Percentiles rank a stretch among this genome's conserved stretches.
phyloP scores from a whole-genome alignment of 2,888 invertebrate species.

The Oscheius onirici region DNA sequence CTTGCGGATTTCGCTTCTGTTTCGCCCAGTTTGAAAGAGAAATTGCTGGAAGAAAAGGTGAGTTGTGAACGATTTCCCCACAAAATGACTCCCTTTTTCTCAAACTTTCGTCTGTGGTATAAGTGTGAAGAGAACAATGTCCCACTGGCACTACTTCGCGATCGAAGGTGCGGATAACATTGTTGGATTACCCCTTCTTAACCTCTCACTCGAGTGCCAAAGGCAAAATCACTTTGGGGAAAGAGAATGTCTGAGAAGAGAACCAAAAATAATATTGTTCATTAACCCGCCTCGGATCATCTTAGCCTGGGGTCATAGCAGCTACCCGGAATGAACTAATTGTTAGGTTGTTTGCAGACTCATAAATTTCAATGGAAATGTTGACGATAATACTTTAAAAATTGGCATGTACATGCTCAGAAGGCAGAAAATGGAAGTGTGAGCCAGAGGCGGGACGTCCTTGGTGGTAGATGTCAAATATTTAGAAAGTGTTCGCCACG shows the following conservation, averaged over 20 bases:
- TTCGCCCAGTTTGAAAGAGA: background rate
- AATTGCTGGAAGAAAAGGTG: constrained; percentile 16
- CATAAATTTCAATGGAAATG: background rate
- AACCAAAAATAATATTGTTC: background rate
- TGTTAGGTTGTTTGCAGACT: background rate
- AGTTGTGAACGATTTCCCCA: constrained; percentile 11
- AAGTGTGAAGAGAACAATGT: background rate
- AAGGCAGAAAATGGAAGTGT: background rate
- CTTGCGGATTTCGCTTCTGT: background rate
- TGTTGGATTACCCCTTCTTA: constrained; percentile 10
- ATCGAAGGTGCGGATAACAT: background rate
- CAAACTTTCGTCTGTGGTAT: background rate
- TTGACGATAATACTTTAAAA: background rate
- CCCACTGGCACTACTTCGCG: background rate
- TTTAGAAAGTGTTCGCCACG: constrained; percentile 28
- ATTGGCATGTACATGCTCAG: background rate
- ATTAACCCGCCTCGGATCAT: too few species aligned
- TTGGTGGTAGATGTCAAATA: constrained; percentile 33
- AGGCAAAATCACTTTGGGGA: background rate
- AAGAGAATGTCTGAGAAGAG: background rate
- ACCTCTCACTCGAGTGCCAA: background rate
- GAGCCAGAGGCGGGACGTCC: constrained; percentile 31
- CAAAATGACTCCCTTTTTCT: background rate
- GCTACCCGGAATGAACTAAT: background rate
- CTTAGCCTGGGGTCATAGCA: too few species aligned